Evolutionary conservation across 2,888 invertebrate species (phyloP).

Genomic region (Hyalella azteca): DNA sequence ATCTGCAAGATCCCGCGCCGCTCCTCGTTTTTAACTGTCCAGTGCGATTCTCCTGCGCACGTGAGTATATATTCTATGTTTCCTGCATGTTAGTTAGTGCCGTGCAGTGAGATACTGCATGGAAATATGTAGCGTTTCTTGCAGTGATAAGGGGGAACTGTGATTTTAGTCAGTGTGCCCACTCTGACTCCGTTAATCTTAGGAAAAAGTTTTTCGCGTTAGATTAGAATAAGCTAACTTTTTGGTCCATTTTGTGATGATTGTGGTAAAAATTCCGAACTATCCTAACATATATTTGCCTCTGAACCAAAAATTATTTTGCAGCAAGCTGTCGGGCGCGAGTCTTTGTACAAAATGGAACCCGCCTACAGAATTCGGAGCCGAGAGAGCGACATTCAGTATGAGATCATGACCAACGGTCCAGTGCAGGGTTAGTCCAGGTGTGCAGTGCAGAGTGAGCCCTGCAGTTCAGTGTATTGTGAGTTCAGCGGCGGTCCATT

Average conservation of each 20-base stretch:
- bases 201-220: not conserved
- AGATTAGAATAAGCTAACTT: not conserved
- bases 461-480: too few relatives aligned
- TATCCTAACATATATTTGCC: not conserved
- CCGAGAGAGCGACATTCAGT: slow-evolving; percentile 80
- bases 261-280: too few relatives aligned
- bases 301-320: not conserved
- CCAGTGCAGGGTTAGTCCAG: slow-evolving; percentile 80
- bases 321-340: slow-evolving; percentile 56
- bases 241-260: not conserved
- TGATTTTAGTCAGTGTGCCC: too few relatives aligned
- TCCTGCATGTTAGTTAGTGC: not conserved
- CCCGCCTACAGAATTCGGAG: slow-evolving; percentile 76
- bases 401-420: slow-evolving; percentile 86
- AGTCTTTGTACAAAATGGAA: slow-evolving; percentile 60
- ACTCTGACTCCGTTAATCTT: too few relatives aligned
- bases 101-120: not conserved
- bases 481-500: not conserved
- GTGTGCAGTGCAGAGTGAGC: not conserved
- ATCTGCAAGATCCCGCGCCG: slow-evolving; percentile 45
- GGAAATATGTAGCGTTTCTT: not conserved
- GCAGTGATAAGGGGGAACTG: not conserved
- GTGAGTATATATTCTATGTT: not conserved
- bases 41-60: slow-evolving; percentile 59
- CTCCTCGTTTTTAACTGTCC: slow-evolving; percentile 46